Evolutionary conservation across 2,888 invertebrate genomes (phyloP).

Genomic region (Parnassius mnemosyne): DNA sequence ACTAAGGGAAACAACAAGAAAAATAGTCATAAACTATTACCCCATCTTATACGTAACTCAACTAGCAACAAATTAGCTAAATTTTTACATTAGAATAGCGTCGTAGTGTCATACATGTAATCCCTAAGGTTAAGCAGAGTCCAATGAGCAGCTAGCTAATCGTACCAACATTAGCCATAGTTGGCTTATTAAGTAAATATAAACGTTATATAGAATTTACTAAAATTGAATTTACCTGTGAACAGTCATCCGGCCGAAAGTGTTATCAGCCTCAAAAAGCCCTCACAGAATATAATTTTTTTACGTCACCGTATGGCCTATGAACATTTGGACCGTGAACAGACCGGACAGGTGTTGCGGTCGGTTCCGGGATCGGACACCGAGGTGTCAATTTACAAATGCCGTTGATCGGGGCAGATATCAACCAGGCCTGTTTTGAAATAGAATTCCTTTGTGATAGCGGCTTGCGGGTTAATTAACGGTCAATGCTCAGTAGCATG

Average conservation of each 20-base stretch:
- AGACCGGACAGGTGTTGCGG: constrained; percentile 29
- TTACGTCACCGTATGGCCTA: constrained; percentile 8
- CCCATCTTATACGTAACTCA: too few relatives aligned
- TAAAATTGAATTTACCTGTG: too few relatives aligned
- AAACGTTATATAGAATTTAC: too few relatives aligned
- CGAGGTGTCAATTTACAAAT: constrained; percentile 20
- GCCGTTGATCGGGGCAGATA: constrained; percentile 12
- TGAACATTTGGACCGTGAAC: constrained; percentile 28
- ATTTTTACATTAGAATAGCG: too few relatives aligned
- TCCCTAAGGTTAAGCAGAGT: too few relatives aligned
- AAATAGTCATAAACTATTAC: too few relatives aligned
- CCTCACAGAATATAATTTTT: constrained; percentile 3
- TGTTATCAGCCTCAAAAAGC: background rate
- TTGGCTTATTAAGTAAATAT: too few relatives aligned
- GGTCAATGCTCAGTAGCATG: background rate
- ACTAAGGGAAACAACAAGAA: too few relatives aligned
- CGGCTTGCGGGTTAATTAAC: constrained; percentile 2
- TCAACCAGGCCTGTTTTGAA: constrained; percentile 9
- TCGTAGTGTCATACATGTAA: too few relatives aligned
- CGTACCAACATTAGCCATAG: too few relatives aligned
- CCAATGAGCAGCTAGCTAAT: too few relatives aligned
- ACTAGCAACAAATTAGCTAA: too few relatives aligned
- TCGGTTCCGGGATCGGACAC: constrained; percentile 27
- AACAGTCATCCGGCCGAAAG: background rate
- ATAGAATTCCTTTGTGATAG: constrained; percentile 3